Percentiles rank a stretch among this genome's conserved stretches.
Conservation (phyloP, 1,140 invertebrate species). For the Campodea augens region DNA sequence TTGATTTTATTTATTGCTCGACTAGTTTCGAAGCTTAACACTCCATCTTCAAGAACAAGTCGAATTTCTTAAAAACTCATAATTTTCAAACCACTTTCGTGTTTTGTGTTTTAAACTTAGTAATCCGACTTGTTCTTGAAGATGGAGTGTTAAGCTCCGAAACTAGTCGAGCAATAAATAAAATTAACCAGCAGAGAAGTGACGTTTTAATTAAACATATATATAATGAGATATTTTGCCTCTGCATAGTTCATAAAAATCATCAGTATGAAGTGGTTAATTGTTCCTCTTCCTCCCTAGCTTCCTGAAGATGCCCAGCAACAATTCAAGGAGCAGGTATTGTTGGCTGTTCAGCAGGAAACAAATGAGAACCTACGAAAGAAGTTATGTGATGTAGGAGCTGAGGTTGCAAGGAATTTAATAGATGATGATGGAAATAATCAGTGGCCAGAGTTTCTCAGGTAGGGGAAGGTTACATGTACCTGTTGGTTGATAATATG, state of each 20-base stretch:
- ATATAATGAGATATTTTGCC: conserved; percentile 6
- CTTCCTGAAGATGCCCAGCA: conserved; percentile 58
- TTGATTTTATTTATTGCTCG: no score
- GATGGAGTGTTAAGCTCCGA: no score
- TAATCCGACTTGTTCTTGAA: no score
- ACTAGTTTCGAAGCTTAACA: no score
- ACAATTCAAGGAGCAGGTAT: conserved; percentile 67
- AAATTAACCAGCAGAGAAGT: no score
- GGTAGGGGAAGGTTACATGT: no score
- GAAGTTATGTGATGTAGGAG: conserved; percentile 84
- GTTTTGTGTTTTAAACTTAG: conserved; percentile 6
- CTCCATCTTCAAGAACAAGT: no score
- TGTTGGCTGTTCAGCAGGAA: conserved; percentile 62
- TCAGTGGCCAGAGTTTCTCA: conserved; percentile 89
- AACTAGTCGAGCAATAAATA: no score
- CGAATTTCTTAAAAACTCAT: no score
- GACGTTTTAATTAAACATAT: not conserved
- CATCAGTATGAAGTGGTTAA: conserved; percentile 5
- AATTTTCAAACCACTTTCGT: conserved; percentile 8
- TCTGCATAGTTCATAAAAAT: conserved; percentile 5
- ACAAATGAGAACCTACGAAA: conserved; percentile 56
- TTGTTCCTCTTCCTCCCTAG: conserved; percentile 25
- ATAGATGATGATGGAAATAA: conserved; percentile 94
- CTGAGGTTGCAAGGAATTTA: conserved; percentile 84
- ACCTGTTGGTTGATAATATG: no score